Percentiles rank a stretch among this genome's conserved stretches.
Conservation (phyloP, 2,888 invertebrate genomes). For the Frankliniella fusca region DNA sequence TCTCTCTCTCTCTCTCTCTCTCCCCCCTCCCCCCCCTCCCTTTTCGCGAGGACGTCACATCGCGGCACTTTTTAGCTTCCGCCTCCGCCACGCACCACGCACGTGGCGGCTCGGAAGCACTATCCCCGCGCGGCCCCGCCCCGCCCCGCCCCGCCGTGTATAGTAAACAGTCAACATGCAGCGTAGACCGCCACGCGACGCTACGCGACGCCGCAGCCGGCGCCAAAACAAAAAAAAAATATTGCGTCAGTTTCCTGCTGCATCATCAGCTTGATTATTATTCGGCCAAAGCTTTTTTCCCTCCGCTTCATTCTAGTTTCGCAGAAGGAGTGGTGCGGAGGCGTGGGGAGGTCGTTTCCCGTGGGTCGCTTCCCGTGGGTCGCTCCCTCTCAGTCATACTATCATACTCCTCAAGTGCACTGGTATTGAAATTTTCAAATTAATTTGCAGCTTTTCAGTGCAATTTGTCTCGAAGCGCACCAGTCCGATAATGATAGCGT, state of each 20-base stretch:
- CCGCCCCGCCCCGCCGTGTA: not conserved
- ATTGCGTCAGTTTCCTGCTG: not conserved
- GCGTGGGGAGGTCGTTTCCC: too few species aligned
- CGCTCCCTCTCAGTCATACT: too few species aligned
- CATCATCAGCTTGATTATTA: constrained; percentile 8
- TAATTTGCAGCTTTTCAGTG: too few species aligned
- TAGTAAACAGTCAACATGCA: constrained; percentile 20
- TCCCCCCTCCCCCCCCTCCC: constrained; percentile 31
- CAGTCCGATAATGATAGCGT: too few species aligned
- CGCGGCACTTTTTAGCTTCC: not conserved
- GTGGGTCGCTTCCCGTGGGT: too few species aligned
- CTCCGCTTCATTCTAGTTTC: too few species aligned
- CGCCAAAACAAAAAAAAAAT: not conserved
- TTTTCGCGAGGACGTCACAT: constrained; percentile 12
- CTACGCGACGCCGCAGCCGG: constrained; percentile 50
- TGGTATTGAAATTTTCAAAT: too few species aligned
- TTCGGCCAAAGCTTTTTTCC: too few species aligned
- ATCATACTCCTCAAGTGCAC: too few species aligned
- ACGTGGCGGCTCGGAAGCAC: constrained; percentile 28
- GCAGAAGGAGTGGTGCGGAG: too few species aligned
- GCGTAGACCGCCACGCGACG: constrained; percentile 43
- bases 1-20: constrained; percentile 1
- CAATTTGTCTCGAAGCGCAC: too few species aligned
- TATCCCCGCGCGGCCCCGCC: constrained; percentile 34
- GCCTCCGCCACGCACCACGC: not conserved